Percentiles rank a stretch among this genome's conserved stretches.
Evolutionary conservation across 2,888 invertebrate genomes (phyloP).

Genomic region (Caenorhabditis doughertyi): DNA sequence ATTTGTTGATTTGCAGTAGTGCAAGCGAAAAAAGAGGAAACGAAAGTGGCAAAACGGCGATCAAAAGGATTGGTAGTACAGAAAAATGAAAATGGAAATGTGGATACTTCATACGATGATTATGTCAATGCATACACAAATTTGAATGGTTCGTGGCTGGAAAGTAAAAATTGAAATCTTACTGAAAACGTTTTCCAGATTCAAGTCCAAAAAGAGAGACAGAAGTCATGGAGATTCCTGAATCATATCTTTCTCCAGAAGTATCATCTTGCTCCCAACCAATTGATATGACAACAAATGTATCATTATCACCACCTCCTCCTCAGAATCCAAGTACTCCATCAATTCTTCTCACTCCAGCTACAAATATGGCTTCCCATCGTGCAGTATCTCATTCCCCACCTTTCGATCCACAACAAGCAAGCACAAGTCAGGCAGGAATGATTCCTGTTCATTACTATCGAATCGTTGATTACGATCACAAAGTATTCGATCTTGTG

Average conservation of each 20-base stretch:
- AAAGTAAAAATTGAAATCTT: not conserved
- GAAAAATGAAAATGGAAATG: constrained; percentile 37
- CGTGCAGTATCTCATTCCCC: constrained; percentile 35
- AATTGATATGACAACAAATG: constrained; percentile 31
- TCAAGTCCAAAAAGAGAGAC: constrained; percentile 33
- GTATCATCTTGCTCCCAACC: constrained; percentile 27
- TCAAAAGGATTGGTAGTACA: constrained; percentile 45
- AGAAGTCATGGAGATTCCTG: constrained; percentile 36
- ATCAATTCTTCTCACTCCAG: constrained; percentile 21
- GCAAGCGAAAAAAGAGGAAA: constrained; percentile 65
- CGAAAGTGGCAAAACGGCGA: constrained; percentile 51
- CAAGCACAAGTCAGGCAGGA: constrained; percentile 45
- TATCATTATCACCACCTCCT: constrained; percentile 21
- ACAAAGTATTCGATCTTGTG: constrained; percentile 50
- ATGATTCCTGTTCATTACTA: constrained; percentile 22
- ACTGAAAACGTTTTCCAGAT: constrained; percentile 18
- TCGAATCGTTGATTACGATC: constrained; percentile 38
- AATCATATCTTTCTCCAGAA: constrained; percentile 49
- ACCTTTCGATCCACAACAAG: constrained; percentile 58
- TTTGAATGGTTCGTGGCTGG: not conserved
- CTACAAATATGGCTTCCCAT: constrained; percentile 9
- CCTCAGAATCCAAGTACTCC: constrained; percentile 22
- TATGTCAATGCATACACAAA: constrained; percentile 49
- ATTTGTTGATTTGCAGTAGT: constrained; percentile 62
- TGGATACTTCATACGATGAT: constrained; percentile 50